These are phyloP conservation scores for Periparus ater DNA, from an alignment of 2,797 vertebrate species.

Conservation along the genomic window DNA sequence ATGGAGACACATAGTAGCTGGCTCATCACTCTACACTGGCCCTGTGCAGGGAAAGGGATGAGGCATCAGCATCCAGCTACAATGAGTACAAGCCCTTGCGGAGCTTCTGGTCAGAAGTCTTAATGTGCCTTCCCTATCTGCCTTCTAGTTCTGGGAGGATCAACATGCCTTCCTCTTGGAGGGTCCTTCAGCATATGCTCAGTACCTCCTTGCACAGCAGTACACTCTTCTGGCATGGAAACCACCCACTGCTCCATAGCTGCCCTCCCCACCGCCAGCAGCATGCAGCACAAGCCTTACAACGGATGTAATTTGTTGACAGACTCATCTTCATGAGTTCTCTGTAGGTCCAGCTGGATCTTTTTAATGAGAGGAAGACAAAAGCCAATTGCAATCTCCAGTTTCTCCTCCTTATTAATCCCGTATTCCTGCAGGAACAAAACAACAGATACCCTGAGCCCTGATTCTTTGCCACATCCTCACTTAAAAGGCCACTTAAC, in stretches of 20 bases:
- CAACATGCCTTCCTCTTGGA: neutral
- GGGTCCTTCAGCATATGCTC: neutral
- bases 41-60: neutral
- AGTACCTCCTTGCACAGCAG: neutral
- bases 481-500: neutral
- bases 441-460: neutral
- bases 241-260: neutral
- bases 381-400: conserved; percentile 96
- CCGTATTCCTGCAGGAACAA: conserved; percentile 89
- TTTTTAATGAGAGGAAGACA: conserved; percentile 96
- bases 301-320: conserved; percentile 98
- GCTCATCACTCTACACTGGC: neutral
- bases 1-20: neutral
- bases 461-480: neutral
- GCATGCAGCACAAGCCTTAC: conserved; percentile 77
- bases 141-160: neutral
- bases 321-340: conserved; percentile 97
- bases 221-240: neutral
- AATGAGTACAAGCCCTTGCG: neutral
- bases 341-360: conserved; percentile 94
- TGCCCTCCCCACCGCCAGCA: conserved; percentile 27
- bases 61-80: neutral
- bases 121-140: neutral
- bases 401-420: conserved; percentile 91
- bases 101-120: neutral